A percentile compares a stretch with the other conserved stretches of the same genome.
These are phyloP conservation scores for Bujurquina vittata DNA, from an alignment of 2,113 vertebrate genomes.

Conservation along the genomic window DNA sequence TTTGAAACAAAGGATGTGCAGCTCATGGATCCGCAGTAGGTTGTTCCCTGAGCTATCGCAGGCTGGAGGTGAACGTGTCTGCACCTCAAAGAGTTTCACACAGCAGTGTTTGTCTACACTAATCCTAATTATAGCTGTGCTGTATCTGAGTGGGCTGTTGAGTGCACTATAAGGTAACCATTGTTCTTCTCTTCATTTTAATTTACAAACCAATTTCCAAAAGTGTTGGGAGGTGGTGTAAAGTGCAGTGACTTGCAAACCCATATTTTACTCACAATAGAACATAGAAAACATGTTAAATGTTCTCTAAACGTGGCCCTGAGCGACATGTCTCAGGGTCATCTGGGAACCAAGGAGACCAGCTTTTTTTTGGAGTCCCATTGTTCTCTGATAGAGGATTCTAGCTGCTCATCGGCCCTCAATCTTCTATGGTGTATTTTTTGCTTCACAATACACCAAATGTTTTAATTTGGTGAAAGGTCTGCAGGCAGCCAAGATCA, in stretches of 20 bases:
- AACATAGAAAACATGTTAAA: not conserved
- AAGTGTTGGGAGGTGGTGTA: not conserved
- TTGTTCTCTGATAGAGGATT: no score
- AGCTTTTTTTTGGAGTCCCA: no score
- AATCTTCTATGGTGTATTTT: no score
- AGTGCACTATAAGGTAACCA: not conserved
- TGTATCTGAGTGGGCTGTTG: not conserved
- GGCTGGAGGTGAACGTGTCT: not conserved
- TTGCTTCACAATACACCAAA: no score
- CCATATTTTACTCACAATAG: not conserved
- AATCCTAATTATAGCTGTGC: not conserved
- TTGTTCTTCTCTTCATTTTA: not conserved
- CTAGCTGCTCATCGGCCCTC: no score
- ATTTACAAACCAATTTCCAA: not conserved
- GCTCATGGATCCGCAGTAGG: constrained; percentile 22
- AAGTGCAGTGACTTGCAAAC: not conserved
- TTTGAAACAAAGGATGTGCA: constrained; percentile 35
- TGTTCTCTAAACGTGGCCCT: constrained; percentile 1
- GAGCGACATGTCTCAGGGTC: not conserved
- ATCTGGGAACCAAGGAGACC: no score
- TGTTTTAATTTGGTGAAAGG: no score
- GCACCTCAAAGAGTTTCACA: constrained; percentile 15
- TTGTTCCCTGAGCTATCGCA: not conserved
- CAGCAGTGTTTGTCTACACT: not conserved
- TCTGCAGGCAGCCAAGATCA: no score